These are phyloP conservation scores for Tetrax tetrax DNA, from an alignment of 2,113 vertebrate species.

Conservation along the genomic window DNA sequence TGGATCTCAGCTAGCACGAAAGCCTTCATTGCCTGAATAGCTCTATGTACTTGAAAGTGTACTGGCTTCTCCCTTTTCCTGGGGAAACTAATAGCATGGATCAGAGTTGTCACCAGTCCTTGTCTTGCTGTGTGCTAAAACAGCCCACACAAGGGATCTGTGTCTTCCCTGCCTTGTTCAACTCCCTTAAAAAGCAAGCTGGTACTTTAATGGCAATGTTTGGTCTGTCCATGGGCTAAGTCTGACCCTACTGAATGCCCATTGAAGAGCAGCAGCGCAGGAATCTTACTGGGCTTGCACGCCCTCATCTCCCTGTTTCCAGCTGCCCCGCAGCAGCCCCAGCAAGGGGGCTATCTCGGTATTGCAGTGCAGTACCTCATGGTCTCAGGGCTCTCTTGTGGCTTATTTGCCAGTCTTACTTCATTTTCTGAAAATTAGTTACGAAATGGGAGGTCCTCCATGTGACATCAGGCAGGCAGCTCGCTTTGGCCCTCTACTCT, in stretches of 20 bases:
- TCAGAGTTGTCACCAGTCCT: neutral
- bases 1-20: neutral
- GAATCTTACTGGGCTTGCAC: neutral
- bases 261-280: neutral
- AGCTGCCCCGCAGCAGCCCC: neutral
- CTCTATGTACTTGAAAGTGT: neutral
- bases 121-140: neutral
- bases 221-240: neutral
- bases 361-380: neutral
- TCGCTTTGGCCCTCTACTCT: neutral
- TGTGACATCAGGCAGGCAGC: neutral
- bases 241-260: neutral
- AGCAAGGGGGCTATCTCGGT: neutral
- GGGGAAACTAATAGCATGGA: neutral
- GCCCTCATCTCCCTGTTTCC: neutral
- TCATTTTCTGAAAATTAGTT: neutral
- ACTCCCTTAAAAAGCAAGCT: neutral
- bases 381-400: neutral
- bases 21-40: neutral
- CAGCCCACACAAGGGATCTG: neutral
- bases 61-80: neutral
- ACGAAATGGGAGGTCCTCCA: neutral
- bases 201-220: fast-evolving
- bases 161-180: neutral
- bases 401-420: neutral